phyloP scores from a whole-genome alignment of 2,797 vertebrate genomes.

The Neosilurus hyrtlii region DNA sequence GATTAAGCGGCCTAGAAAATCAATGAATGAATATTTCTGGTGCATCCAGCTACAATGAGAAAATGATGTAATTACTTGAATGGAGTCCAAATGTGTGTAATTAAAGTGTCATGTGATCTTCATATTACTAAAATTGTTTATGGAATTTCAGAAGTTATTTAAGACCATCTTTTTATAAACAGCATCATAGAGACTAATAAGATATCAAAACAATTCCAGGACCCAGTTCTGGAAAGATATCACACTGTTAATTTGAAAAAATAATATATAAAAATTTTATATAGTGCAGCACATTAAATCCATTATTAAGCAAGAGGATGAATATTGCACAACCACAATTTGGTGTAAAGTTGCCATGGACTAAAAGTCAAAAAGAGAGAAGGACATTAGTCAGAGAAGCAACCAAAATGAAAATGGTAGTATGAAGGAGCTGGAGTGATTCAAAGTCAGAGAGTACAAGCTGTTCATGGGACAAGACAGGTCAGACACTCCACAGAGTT shows the following conservation, averaged over 20 bases:
- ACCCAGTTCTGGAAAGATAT: neutral
- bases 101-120: neutral
- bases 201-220: neutral
- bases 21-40: neutral
- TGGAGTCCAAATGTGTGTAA: neutral
- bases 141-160: neutral
- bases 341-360: neutral
- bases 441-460: neutral
- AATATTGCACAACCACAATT: neutral
- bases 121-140: neutral
- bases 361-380: neutral
- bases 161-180: neutral
- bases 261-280: neutral
- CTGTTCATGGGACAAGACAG: neutral
- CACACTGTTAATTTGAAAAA: neutral
- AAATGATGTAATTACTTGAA: neutral
- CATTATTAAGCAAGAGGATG: neutral
- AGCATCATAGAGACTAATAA: neutral
- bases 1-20: too few relatives aligned
- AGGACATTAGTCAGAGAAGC: neutral
- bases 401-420: neutral
- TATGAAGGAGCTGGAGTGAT: neutral
- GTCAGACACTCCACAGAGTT: neutral
- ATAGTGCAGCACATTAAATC: neutral
- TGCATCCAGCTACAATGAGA: neutral